Conservation (phyloP, 2,888 invertebrate species). For the Homarus gammarus region DNA sequence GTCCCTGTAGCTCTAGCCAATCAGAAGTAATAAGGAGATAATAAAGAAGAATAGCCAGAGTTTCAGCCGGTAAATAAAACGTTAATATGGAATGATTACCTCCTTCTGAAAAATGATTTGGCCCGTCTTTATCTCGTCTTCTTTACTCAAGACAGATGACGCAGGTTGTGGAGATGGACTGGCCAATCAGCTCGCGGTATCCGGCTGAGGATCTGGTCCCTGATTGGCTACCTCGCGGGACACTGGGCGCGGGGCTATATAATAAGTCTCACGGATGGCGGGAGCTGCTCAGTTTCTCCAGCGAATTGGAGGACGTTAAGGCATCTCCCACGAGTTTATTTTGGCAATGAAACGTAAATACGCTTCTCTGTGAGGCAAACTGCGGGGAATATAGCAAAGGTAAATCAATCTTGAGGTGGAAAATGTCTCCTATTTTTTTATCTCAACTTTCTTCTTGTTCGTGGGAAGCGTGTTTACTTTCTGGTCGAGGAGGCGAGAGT, state of each 20-base stretch:
- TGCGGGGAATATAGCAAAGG: neutral
- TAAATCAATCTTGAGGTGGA: neutral
- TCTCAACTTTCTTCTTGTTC: too few species aligned
- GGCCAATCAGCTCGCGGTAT: conserved; percentile 48
- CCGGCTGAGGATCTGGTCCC: conserved; percentile 27
- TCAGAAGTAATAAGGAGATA: neutral
- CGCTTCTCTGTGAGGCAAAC: neutral
- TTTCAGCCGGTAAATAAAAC: neutral
- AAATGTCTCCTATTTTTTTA: neutral
- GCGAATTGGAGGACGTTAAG: conserved; percentile 1
- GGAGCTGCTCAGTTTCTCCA: conserved; percentile 1
- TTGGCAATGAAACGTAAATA: conserved; percentile 8
- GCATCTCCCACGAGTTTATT: neutral
- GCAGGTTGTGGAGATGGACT: conserved; percentile 32
- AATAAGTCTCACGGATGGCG: conserved; percentile 13
- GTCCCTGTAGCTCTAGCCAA: neutral
- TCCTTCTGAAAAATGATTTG: conserved; percentile 55
- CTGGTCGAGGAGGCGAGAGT: too few species aligned
- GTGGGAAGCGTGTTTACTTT: too few species aligned
- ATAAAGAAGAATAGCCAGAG: neutral
- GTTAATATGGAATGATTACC: conserved; percentile 44
- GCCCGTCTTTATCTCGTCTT: conserved; percentile 25
- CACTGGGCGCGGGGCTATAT: conserved; percentile 13
- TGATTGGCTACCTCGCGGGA: conserved; percentile 44
- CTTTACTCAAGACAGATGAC: conserved; percentile 44